These are phyloP conservation scores for Synanthedon andrenaeformis DNA, from an alignment of 2,888 invertebrate genomes.

Conservation along the genomic window DNA sequence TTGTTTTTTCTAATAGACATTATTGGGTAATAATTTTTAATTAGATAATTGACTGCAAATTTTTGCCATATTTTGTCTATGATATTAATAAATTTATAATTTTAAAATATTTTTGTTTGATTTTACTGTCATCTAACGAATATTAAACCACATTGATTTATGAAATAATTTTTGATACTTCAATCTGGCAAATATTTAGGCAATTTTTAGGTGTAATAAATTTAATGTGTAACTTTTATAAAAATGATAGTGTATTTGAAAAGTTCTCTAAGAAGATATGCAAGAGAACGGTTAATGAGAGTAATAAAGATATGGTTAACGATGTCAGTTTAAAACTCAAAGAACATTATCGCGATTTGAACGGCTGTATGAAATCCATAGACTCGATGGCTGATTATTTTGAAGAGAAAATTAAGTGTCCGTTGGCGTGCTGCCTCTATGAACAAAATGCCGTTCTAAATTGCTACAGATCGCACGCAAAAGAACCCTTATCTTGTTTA, in stretches of 20 bases:
- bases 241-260: slow-evolving; percentile 5
- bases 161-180: slow-evolving; percentile 7
- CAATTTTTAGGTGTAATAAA: slow-evolving; percentile 5
- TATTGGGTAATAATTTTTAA: no score
- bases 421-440: slow-evolving; percentile 8
- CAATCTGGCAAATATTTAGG: slow-evolving; percentile 10
- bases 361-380: slow-evolving; percentile 7
- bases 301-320: slow-evolving; percentile 6
- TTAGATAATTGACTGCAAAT: no score
- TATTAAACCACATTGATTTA: slow-evolving; percentile 15
- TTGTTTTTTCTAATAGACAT: no score
- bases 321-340: slow-evolving; percentile 11
- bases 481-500: slow-evolving; percentile 16
- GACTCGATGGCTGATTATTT: slow-evolving; percentile 6
- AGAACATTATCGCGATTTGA: slow-evolving; percentile 14
- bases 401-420: background rate
- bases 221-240: slow-evolving; percentile 3
- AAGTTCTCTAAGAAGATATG: slow-evolving; percentile 9
- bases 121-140: no score
- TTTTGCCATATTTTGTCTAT: no score
- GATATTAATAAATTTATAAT: no score
- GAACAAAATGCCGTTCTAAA: slow-evolving; percentile 10
- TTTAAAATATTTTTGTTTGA: no score
- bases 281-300: slow-evolving; percentile 8
- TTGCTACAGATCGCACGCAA: slow-evolving; percentile 14